A percentile compares a stretch with the other conserved stretches of the same genome.
phyloP scores from a whole-genome alignment of 2,797 vertebrate species.

The Mormyrops boulengeri region DNA sequence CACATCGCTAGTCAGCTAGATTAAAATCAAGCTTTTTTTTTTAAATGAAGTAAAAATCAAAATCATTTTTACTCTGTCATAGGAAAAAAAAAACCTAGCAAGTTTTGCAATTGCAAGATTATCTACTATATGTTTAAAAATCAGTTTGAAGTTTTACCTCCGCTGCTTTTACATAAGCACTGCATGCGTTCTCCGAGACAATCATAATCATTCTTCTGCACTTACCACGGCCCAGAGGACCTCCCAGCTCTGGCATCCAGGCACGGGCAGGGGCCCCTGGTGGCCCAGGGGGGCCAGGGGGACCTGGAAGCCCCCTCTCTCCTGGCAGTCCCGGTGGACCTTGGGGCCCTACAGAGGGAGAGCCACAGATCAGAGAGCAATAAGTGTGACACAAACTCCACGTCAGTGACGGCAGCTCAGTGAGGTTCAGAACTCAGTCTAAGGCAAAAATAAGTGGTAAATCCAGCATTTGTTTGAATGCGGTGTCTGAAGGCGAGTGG shows the following conservation, averaged over 20 bases:
- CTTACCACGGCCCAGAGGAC: conserved; percentile 55
- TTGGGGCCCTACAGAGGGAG: conserved; percentile 48
- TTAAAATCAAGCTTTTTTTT: not conserved
- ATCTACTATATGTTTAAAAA: not conserved
- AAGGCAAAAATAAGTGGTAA: not conserved
- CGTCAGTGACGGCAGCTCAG: not conserved
- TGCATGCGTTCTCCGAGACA: not conserved
- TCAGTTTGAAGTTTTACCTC: not conserved
- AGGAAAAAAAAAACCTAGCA: not conserved
- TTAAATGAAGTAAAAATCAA: too few relatives aligned
- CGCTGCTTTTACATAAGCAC: not conserved
- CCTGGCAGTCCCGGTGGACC: conserved; percentile 67
- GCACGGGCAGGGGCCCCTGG: conserved; percentile 60
- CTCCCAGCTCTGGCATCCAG: conserved; percentile 47
- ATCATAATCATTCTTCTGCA: not conserved
- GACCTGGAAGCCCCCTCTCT: conserved; percentile 71
- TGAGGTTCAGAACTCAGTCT: not conserved
- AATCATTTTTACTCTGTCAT: not conserved
- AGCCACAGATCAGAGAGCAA: not conserved
- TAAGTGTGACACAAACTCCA: not conserved
- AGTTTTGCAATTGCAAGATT: not conserved
- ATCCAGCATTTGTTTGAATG: not conserved
- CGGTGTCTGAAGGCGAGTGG: not conserved
- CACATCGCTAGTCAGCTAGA: not conserved
- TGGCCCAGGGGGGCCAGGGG: conserved; percentile 69